These are phyloP conservation scores for Apolygus lucorum DNA, from an alignment of 1,140 invertebrate genomes.

Conservation along the genomic window DNA sequence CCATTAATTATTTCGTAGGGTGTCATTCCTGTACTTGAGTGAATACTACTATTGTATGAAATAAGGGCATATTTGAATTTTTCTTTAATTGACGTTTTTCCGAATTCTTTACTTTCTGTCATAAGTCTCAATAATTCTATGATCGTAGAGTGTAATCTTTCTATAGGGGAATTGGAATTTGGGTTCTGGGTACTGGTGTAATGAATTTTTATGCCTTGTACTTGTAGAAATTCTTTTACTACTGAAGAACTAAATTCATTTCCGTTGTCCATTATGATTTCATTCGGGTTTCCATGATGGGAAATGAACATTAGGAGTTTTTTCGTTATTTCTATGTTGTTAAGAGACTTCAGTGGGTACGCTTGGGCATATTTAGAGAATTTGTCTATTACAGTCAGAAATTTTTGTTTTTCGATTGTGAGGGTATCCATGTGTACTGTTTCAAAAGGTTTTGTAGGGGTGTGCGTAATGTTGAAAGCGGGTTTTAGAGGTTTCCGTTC, in stretches of 20 bases:
- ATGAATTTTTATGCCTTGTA: not conserved
- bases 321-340: not conserved
- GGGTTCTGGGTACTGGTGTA: too few relatives aligned
- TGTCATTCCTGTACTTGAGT: constrained; percentile 29
- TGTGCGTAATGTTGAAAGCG: constrained; percentile 30
- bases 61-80: constrained; percentile 27
- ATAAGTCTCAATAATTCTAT: constrained; percentile 33
- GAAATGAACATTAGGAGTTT: not conserved
- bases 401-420: constrained; percentile 32
- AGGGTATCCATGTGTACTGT: constrained; percentile 36
- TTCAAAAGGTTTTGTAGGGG: constrained; percentile 34
- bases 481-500: constrained; percentile 31
- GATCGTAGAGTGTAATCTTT: constrained; percentile 32
- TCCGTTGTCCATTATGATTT: too few relatives aligned
- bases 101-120: not conserved
- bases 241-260: not conserved
- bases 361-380: constrained; percentile 31
- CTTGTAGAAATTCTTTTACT: not conserved
- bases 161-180: constrained; percentile 31
- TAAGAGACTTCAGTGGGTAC: not conserved
- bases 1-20: constrained; percentile 12
- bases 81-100: constrained; percentile 27
- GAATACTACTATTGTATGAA: too few relatives aligned
- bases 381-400: constrained; percentile 35
- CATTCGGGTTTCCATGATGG: not conserved